phyloP scores from a whole-genome alignment of 2,888 invertebrate genomes.

The Tridacna crocea region DNA sequence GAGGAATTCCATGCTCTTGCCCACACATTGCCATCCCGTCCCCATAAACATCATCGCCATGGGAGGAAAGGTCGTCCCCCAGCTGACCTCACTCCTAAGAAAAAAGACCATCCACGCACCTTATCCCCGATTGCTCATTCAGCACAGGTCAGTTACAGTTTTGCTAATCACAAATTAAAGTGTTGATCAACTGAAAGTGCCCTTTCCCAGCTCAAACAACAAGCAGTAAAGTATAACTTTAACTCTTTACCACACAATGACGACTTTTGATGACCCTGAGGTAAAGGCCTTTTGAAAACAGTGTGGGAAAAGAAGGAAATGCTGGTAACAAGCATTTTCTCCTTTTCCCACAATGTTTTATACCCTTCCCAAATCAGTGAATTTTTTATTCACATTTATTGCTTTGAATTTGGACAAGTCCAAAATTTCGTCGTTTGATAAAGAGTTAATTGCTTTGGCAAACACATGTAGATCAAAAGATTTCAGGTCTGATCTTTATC shows the following conservation, averaged over 20 bases:
- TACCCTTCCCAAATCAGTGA: no score
- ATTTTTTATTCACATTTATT: no score
- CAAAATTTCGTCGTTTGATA: no score
- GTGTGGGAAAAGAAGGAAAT: no score
- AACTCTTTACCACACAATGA: neutral
- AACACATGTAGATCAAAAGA: no score
- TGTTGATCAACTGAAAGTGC: neutral
- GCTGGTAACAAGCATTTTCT: no score
- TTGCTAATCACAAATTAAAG: no score
- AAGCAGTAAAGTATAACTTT: neutral
- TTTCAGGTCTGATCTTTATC: no score
- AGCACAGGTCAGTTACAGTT: constrained; percentile 24
- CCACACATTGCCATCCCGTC: constrained; percentile 15
- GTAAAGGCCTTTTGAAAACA: neutral
- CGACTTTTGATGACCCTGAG: neutral
- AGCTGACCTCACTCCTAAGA: constrained; percentile 34
- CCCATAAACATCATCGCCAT: constrained; percentile 9
- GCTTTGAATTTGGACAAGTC: no score
- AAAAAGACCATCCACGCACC: constrained; percentile 20
- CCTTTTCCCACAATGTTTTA: no score
- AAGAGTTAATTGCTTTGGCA: no score
- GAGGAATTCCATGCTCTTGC: constrained; percentile 18
- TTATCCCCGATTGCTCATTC: constrained; percentile 32
- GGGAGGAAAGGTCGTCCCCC: constrained; percentile 44
- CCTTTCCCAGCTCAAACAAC: neutral